Percentiles rank a stretch among this genome's conserved stretches.
phyloP scores from a whole-genome alignment of 2,113 vertebrate genomes.

The Eurystomus gularis region DNA sequence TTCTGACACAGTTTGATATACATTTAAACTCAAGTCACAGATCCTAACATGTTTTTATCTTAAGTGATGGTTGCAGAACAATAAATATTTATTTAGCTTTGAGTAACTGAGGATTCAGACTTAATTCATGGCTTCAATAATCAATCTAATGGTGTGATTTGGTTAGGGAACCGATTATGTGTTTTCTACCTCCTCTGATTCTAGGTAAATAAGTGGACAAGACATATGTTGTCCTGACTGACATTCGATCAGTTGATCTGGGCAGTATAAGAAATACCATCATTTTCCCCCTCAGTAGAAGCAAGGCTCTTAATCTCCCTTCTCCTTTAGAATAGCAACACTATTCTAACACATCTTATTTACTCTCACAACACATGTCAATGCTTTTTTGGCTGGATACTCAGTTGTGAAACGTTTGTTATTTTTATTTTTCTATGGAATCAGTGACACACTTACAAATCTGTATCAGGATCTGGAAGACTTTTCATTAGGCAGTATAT shows the following conservation, averaged over 20 bases:
- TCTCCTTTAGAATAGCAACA: not conserved
- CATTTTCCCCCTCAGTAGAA: conserved; percentile 7
- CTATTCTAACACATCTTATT: not conserved
- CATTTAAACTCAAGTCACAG: not conserved
- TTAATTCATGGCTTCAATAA: conserved; percentile 47
- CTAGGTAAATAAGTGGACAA: conserved; percentile 22
- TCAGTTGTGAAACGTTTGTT: conserved; percentile 1
- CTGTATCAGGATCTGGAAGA: not conserved
- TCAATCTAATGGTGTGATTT: conserved; percentile 20
- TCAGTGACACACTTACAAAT: not conserved
- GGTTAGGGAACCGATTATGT: conserved; percentile 26
- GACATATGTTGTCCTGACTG: conserved; percentile 12
- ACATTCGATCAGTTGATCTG: conserved; percentile 50
- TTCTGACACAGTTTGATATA: conserved; percentile 23
- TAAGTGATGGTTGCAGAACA: not conserved
- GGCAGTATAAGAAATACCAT: conserved; percentile 5
- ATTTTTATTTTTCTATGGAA: conserved; percentile 57
- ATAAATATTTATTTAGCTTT: conserved; percentile 46
- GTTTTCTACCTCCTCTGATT: conserved; percentile 32
- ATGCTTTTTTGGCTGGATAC: conserved; percentile 33
- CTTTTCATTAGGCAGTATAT: conserved; percentile 11
- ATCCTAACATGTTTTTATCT: conserved; percentile 8
- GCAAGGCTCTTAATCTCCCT: conserved; percentile 10
- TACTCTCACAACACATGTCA: not conserved
- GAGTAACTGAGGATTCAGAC: conserved; percentile 52